These are phyloP conservation scores for Syncerus caffer DNA, from an alignment of 2,797 vertebrate genomes.

Conservation along the genomic window DNA sequence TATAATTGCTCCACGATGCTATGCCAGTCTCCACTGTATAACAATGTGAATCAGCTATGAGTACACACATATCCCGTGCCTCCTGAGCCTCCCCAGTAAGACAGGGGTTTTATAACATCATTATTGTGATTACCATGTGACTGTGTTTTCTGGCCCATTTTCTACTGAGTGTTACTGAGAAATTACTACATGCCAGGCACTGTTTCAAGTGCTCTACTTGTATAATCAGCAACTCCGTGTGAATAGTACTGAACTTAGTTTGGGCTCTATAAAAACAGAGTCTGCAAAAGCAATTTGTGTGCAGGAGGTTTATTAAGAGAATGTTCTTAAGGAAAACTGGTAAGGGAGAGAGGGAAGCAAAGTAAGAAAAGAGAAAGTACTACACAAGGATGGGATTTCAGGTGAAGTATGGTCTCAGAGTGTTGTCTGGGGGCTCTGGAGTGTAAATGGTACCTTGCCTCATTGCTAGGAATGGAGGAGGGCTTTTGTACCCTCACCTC, in stretches of 20 bases:
- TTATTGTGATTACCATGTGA: neutral
- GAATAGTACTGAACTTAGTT: neutral
- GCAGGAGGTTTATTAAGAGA: neutral
- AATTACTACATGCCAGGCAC: neutral
- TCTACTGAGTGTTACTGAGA: neutral
- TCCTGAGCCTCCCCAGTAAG: neutral
- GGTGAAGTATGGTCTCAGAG: neutral
- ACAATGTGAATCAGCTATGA: neutral
- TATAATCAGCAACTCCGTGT: neutral
- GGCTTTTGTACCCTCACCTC: neutral
- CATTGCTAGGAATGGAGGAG: neutral
- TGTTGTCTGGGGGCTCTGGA: neutral
- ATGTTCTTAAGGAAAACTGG: neutral
- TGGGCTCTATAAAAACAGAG: neutral
- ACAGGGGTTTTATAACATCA: neutral
- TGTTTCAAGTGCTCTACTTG: neutral
- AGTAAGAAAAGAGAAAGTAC: neutral
- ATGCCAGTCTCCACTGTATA: neutral
- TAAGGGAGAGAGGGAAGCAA: neutral
- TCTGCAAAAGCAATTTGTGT: neutral
- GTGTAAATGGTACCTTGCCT: neutral
- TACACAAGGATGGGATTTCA: neutral
- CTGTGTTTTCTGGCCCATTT: constrained; percentile 6
- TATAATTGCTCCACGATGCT: neutral
- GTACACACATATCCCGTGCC: neutral